Evolutionary conservation across 2,113 vertebrate species (phyloP), one percentile per base, ranked within the genome.

Genomic region (Gallinago media): DNA sequence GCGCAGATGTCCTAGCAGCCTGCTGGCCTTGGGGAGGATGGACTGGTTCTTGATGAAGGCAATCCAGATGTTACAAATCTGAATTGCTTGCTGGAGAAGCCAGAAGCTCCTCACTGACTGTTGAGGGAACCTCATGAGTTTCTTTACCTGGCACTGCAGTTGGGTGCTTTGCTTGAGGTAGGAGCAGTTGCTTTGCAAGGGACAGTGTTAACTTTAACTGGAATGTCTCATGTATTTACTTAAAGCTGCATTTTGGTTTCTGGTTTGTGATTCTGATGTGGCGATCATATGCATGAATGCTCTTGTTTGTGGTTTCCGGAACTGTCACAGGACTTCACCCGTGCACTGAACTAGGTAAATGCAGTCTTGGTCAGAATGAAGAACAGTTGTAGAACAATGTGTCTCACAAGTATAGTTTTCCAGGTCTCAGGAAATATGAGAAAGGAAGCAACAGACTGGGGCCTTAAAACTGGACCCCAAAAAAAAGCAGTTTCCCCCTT

Each of bases 281-380:
- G 31, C 2, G 3, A 56, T 72, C 0, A 0, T 26, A 20, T 36
- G 21, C 27, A 66, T 31, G 31, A 2, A 0, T 67, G 84, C 11
- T 55, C 56, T 1, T 46, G 46, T 58, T 70, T 20, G 46, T 47
- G 44, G 31, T 71, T 87, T 76, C 56, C 52, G 67, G 42, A 87
- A 58, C 36, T 36, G 25, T 25, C 36, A 8, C 19, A 63, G 26
- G 32, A 50, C 19, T 56, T 91, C 22, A 72, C 32, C 4, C 8
- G 4, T 49, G 27, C 15, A 8, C 54, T 46, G 61, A 62, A 40
- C 21, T 32, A 66, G 15, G 34, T 77, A 25, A 94, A 70, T 42
- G 36, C 26, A 67, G 21, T 20, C 63, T 73, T 61, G 63, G 19
- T 15, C 5, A 9, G 67, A 88, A 79, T 10, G 25, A 65, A 61